Conservation (phyloP, 2,888 invertebrate genomes). For the Dimorphilus gyrociliatus region DNA sequence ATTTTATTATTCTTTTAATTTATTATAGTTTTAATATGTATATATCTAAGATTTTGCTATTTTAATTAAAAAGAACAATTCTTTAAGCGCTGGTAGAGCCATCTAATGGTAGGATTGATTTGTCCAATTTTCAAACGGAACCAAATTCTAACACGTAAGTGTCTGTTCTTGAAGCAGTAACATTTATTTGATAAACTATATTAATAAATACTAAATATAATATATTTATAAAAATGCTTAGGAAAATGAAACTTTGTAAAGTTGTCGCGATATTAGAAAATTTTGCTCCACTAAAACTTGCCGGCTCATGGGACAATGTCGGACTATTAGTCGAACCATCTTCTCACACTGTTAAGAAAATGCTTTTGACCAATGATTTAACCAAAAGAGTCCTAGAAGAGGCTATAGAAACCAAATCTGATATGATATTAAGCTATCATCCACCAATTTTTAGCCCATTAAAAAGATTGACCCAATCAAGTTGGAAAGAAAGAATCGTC, state of each 20-base stretch:
- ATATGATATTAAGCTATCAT: conserved; percentile 80
- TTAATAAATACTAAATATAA: no score
- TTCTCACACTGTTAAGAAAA: conserved; percentile 39
- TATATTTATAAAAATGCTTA: no score
- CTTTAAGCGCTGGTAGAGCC: no score
- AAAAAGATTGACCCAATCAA: conserved; percentile 51
- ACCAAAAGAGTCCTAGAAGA: conserved; percentile 67
- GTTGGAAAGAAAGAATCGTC: conserved; percentile 62
- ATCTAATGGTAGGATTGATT: no score
- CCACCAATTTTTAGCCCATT: conserved; percentile 79
- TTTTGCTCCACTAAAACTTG: conserved; percentile 33
- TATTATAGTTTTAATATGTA: no score
- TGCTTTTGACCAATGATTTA: conserved; percentile 77
- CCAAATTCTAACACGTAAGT: no score
- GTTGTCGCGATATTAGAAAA: conserved; percentile 15
- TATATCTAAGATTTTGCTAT: no score
- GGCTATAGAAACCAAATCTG: conserved; percentile 49
- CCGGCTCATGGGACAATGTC: conserved; percentile 86
- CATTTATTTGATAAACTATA: no score
- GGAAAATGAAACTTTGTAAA: conserved; percentile 14
- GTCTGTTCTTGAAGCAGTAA: no score
- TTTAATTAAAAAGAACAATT: no score
- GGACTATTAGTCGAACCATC: conserved; percentile 70
- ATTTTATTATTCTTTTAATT: no score
- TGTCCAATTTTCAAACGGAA: no score